Evolutionary conservation across 1,140 invertebrate genomes (phyloP).

Genomic region (Dendrolimus kikuchii): DNA sequence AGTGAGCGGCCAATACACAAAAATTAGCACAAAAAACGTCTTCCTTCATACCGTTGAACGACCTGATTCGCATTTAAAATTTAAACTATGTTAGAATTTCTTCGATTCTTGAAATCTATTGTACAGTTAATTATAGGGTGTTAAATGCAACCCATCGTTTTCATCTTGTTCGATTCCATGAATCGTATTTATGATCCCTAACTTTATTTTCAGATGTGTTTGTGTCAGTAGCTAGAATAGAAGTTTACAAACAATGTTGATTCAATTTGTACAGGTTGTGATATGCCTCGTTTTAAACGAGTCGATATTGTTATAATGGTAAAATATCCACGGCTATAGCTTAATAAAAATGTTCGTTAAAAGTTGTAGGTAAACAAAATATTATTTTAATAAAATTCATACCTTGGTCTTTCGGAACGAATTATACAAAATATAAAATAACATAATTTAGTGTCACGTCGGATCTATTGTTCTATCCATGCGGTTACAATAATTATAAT

Average conservation of each 20-base stretch:
- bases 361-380: slow-evolving; percentile 67
- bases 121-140: slow-evolving; percentile 54
- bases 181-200: slow-evolving; percentile 67
- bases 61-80: slow-evolving; percentile 63
- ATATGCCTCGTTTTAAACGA: slow-evolving; percentile 70
- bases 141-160: slow-evolving; percentile 53
- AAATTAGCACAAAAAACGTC: slow-evolving; percentile 68
- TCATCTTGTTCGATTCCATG: slow-evolving; percentile 68
- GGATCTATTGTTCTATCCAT: slow-evolving; percentile 57
- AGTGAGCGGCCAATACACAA: slow-evolving; percentile 30
- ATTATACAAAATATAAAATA: slow-evolving; percentile 60
- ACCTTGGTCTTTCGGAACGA: slow-evolving; percentile 61
- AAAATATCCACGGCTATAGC: slow-evolving; percentile 71
- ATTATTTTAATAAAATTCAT: slow-evolving; percentile 69
- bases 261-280: slow-evolving; percentile 72
- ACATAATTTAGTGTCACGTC: slow-evolving; percentile 55
- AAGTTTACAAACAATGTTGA: slow-evolving; percentile 71
- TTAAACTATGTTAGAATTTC: slow-evolving; percentile 63
- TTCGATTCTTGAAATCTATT: slow-evolving; percentile 64
- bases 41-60: slow-evolving; percentile 68
- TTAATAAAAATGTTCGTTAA: slow-evolving; percentile 69
- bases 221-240: slow-evolving; percentile 70
- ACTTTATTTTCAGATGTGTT: slow-evolving; percentile 68
- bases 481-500: slow-evolving; percentile 45
- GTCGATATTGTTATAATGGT: slow-evolving; percentile 71